Conservation (phyloP, 2,888 invertebrate species). For the Agriopis leucophaearia region DNA sequence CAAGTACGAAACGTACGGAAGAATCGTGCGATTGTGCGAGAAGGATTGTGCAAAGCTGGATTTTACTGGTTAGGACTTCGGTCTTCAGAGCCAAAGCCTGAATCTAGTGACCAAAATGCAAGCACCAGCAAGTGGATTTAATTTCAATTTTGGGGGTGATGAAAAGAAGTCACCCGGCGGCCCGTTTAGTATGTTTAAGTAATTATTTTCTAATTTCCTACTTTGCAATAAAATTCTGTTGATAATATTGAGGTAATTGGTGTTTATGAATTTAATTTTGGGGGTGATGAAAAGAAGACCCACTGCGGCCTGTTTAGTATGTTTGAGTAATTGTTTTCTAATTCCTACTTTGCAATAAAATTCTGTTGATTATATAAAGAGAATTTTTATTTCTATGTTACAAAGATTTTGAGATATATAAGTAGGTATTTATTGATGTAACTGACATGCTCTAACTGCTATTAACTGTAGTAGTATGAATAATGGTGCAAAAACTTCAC, state of each 20-base stretch:
- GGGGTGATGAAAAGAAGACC: too few species aligned
- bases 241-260: constrained; percentile 13
- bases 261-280: too few species aligned
- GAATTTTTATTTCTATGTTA: constrained; percentile 25
- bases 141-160: constrained; percentile 73
- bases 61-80: constrained; percentile 71
- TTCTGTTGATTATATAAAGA: constrained; percentile 16
- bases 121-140: constrained; percentile 64
- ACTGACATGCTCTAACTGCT: constrained; percentile 96
- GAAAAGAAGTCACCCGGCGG: constrained; percentile 73
- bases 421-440: constrained; percentile 83
- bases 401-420: background rate
- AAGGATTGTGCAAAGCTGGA: constrained; percentile 71
- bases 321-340: constrained; percentile 37
- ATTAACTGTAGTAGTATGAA: constrained; percentile 96
- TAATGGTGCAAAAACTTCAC: constrained; percentile 96
- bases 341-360: constrained; percentile 22
- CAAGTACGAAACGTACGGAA: too few species aligned
- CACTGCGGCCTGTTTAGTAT: too few species aligned
- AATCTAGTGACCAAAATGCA: constrained; percentile 54
- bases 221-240: constrained; percentile 20
- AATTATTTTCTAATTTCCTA: constrained; percentile 37
- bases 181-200: constrained; percentile 75
- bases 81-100: constrained; percentile 54
- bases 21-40: too few species aligned